Conservation (phyloP, 2,888 invertebrate genomes). For the Amblyjoppa fuscipennis region DNA sequence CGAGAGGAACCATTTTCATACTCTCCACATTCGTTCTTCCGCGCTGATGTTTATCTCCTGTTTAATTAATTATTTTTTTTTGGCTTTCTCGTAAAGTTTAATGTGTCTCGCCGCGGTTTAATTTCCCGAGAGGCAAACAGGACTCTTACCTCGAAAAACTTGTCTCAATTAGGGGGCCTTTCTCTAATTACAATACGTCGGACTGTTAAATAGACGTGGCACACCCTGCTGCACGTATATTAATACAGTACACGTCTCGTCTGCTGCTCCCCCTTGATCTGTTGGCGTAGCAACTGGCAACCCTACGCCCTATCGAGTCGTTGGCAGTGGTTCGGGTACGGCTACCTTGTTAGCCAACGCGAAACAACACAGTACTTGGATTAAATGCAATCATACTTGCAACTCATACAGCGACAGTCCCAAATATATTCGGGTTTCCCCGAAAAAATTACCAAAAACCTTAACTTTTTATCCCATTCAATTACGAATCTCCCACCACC, state of each 20-base stretch:
- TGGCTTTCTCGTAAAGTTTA: background rate
- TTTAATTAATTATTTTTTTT: background rate
- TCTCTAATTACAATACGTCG: constrained; percentile 54
- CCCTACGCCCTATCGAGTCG: background rate
- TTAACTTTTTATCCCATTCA: too few species aligned
- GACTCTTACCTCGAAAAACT: background rate
- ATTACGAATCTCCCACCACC: too few species aligned
- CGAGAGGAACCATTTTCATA: background rate
- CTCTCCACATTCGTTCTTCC: too few species aligned
- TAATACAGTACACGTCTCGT: constrained; percentile 11
- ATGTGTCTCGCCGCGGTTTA: background rate
- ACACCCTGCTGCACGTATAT: constrained; percentile 50
- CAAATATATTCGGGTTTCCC: background rate
- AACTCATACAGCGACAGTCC: background rate
- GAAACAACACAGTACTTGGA: background rate
- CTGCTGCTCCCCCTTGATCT: constrained; percentile 22
- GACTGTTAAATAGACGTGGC: constrained; percentile 37
- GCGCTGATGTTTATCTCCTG: background rate
- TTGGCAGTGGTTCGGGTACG: background rate
- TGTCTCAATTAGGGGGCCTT: constrained; percentile 39
- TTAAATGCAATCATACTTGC: background rate
- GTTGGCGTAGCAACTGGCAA: constrained; percentile 21
- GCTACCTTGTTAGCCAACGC: background rate
- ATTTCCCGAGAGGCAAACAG: background rate
- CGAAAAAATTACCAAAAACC: background rate